Conservation (phyloP, 2,888 invertebrate species). For the Sericinus montela region DNA sequence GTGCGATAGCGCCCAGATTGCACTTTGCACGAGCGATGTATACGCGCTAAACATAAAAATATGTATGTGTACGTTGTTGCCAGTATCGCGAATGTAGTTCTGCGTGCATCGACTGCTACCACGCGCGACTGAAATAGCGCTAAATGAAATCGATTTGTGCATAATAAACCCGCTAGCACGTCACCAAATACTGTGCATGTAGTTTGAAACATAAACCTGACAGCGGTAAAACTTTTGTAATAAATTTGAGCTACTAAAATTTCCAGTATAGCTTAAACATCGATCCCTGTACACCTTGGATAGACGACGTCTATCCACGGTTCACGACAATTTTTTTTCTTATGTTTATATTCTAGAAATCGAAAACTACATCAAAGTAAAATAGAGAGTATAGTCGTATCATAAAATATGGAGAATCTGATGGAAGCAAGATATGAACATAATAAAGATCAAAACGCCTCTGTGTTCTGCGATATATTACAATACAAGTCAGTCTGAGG, state of each 20-base stretch:
- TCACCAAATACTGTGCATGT: conserved; percentile 7
- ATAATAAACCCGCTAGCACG: conserved; percentile 29
- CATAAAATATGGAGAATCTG: no score
- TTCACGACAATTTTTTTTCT: no score
- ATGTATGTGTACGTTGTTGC: conserved; percentile 24
- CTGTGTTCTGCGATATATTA: no score
- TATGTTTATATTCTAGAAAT: no score
- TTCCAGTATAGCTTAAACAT: conserved; percentile 1
- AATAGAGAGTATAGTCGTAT: no score
- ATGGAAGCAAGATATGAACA: no score
- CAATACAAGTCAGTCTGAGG: no score
- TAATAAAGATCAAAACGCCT: no score
- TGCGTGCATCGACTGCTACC: conserved; percentile 28
- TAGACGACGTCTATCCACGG: no score
- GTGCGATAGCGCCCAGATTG: conserved; percentile 9
- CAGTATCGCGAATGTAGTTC: conserved; percentile 21
- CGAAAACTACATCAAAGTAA: no score
- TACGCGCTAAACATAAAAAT: conserved; percentile 12
- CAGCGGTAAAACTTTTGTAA: conserved; percentile 6
- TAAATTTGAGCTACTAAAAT: no score
- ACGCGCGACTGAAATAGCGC: conserved; percentile 45
- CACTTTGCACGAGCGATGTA: conserved; percentile 9
- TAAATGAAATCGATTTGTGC: conserved; percentile 46
- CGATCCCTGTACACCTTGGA: conserved; percentile 13
- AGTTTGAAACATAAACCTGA: conserved; percentile 11